phyloP scores from a whole-genome alignment of 2,797 vertebrate genomes.

The Microctenopoma stevenorrisi region DNA sequence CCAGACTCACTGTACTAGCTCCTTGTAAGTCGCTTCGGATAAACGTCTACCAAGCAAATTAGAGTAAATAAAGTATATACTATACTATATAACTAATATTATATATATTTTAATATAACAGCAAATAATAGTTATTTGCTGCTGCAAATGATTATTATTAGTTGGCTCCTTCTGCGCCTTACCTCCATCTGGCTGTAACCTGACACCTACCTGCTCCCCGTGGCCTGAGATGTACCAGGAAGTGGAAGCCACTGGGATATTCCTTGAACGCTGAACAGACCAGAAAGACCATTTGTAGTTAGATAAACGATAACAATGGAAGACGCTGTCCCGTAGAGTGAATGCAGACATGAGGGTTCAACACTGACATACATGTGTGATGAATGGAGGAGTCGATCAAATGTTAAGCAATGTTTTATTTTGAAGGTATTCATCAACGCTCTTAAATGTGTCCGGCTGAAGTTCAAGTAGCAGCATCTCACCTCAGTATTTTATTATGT shows the following conservation, averaged over 20 bases:
- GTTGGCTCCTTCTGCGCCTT: conserved; percentile 11
- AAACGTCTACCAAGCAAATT: too few species aligned
- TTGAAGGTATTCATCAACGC: background rate
- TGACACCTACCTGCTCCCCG: conserved; percentile 45
- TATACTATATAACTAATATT: too few species aligned
- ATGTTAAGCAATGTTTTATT: background rate
- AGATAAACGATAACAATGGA: conserved; percentile 5
- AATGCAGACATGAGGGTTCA: background rate
- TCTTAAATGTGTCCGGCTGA: background rate
- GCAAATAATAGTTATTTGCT: background rate
- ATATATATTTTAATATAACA: background rate
- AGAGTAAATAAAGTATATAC: too few species aligned
- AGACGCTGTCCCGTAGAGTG: background rate
- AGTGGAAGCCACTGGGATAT: conserved; percentile 10
- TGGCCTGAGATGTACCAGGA: conserved; percentile 36
- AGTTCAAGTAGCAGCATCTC: background rate
- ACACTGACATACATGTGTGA: too few species aligned
- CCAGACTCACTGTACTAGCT: too few species aligned
- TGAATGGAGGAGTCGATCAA: background rate
- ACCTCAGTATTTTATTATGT: background rate
- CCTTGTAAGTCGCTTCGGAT: too few species aligned
- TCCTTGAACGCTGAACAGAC: conserved; percentile 36
- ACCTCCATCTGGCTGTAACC: conserved; percentile 47
- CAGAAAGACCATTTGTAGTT: conserved; percentile 15
- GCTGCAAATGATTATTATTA: background rate